Evolutionary conservation across 2,888 invertebrate genomes (phyloP), one percentile per base, ranked within the genome.

Genomic region (Drosophila algonquin): DNA sequence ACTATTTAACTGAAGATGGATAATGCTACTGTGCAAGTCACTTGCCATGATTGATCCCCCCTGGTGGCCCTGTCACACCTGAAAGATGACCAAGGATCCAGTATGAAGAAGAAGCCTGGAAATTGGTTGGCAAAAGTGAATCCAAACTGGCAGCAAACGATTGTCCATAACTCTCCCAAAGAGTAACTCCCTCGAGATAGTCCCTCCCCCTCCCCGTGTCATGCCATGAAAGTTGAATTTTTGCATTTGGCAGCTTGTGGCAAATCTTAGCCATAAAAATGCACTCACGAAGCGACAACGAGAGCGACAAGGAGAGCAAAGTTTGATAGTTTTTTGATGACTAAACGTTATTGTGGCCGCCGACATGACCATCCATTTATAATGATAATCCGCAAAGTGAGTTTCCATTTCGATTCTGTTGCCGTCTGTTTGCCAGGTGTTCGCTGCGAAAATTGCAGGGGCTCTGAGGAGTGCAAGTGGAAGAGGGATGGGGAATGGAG

Each of bases 281-380:
- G 30, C 7, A 30, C 7, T 30, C 30, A 30, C 30, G 30, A 30
- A 30, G 7, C 30, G 30, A 2, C 32, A 32, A 24, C 8, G 30
- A 16, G 10, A 9, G 35, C 12, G 30, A 16, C 32, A 9, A 10
- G 3, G 35, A 35, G 12, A 35, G 12, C 14, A 0, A 32, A 12
- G 45, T 47, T 10, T 32, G 46, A 61, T 61, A 61, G 61, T 61
- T 61, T 57, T 46, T 46, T 57, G 58, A 61, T 61, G 61, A 61
- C 46, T 61, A 58, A 45, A 47, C 58, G 16, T 61, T 58, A 58
- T 61, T 58, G 61, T 12, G 47, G 16, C 35, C 58, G 35, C 46
- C 58, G 35, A 32, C 46, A 61, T 58, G 59, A 58, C 58, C 58
- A 35, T 46, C 61, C 61, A 61, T 61, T 57, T 57, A 14, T 57